Conservation (phyloP, 2,888 invertebrate species). For the Aspidiotus rigidus region DNA sequence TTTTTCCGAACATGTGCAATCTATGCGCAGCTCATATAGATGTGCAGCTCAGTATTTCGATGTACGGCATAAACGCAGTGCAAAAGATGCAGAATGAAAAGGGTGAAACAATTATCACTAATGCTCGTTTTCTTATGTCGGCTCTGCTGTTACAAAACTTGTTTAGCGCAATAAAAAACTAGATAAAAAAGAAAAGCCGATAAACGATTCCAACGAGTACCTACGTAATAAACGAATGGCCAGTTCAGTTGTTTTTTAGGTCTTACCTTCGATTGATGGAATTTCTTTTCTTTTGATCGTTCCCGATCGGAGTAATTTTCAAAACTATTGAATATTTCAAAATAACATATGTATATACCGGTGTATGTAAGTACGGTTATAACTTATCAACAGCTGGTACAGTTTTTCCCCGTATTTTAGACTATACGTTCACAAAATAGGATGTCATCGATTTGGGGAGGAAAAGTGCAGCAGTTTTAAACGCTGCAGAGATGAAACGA, state of each 20-base stretch:
- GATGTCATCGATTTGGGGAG: no score
- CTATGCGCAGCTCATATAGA: no score
- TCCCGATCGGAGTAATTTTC: constrained; percentile 25
- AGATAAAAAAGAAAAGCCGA: constrained; percentile 28
- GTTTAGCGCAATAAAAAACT: constrained; percentile 29
- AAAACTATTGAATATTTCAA: constrained; percentile 10
- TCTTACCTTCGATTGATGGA: constrained; percentile 10
- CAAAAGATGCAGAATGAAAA: constrained; percentile 8
- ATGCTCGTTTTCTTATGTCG: constrained; percentile 21
- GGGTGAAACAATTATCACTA: constrained; percentile 32
- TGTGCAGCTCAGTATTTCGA: background rate
- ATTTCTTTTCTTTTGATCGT: constrained; percentile 24
- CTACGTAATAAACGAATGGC: constrained; percentile 15
- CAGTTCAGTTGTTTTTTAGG: constrained; percentile 23
- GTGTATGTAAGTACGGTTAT: no score
- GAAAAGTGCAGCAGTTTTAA: no score
- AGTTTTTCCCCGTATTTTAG: no score
- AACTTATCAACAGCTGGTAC: no score
- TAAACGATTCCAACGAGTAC: constrained; percentile 25
- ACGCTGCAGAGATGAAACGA: no score
- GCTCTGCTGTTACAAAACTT: constrained; percentile 20
- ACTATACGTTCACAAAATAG: no score
- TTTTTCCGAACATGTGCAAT: background rate
- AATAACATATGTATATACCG: background rate
- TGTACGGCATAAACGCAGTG: background rate